Conservation (phyloP, 2,797 vertebrate genomes). For the Lemur catta region DNA sequence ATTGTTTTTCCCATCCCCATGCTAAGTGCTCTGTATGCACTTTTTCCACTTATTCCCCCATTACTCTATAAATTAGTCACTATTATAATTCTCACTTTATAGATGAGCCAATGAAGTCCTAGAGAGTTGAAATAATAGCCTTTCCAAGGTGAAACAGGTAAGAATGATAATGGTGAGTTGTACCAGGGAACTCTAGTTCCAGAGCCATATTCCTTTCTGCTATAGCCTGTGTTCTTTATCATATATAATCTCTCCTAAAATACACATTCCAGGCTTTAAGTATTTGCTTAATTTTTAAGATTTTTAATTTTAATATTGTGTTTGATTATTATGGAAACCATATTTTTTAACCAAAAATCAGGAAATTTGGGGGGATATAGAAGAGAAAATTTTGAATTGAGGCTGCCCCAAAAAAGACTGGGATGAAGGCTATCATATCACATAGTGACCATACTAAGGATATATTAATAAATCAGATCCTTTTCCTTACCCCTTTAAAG, state of each 20-base stretch:
- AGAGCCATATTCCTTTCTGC: not conserved
- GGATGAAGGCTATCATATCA: not conserved
- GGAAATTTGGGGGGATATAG: not conserved
- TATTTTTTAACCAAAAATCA: not conserved
- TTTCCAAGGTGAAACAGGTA: not conserved
- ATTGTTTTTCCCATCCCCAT: not conserved
- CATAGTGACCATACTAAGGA: not conserved
- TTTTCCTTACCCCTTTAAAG: not conserved
- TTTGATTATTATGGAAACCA: not conserved
- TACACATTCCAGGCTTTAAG: not conserved
- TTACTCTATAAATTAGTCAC: not conserved
- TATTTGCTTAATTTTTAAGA: conserved; percentile 15
- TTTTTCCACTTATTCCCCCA: not conserved
- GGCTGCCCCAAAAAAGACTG: not conserved
- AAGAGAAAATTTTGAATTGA: not conserved
- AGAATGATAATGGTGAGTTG: not conserved
- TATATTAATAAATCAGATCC: not conserved
- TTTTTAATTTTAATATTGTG: too few relatives aligned
- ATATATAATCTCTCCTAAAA: not conserved
- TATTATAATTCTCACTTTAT: not conserved
- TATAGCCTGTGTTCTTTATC: accelerated
- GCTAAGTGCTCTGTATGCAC: not conserved
- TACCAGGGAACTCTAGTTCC: not conserved
- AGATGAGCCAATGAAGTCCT: not conserved
- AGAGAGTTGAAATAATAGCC: not conserved